Percentiles rank a stretch among this genome's conserved stretches.
Conservation (phyloP, 2,888 invertebrate species). For the Ornithoptera alexandrae region DNA sequence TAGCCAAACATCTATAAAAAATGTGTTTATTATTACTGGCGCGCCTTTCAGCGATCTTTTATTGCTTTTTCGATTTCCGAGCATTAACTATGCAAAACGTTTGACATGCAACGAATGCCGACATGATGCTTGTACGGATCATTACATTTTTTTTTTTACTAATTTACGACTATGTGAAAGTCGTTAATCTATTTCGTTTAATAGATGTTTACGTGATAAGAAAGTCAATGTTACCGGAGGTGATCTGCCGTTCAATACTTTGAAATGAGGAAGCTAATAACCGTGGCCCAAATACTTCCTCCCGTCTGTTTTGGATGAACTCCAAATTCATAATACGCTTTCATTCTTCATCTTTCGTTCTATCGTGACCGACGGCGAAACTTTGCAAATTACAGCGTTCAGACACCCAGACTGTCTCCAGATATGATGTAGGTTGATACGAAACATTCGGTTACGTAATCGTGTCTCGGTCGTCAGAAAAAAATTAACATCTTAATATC, state of each 20-base stretch:
- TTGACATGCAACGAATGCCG: neutral
- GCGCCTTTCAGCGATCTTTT: conserved; percentile 10
- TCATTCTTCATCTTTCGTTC: conserved; percentile 46
- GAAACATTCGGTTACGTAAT: conserved; percentile 45
- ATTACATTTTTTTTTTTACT: conserved; percentile 30
- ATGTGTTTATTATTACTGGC: conserved; percentile 21
- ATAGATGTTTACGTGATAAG: conserved; percentile 64
- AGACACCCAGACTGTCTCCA: neutral
- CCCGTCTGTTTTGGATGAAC: conserved; percentile 62
- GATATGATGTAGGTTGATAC: conserved; percentile 9
- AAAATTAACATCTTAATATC: conserved; percentile 36
- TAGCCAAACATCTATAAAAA: conserved; percentile 19
- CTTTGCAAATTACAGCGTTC: conserved; percentile 4
- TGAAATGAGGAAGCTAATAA: conserved; percentile 64
- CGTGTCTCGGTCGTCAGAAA: conserved; percentile 28
- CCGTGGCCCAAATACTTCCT: conserved; percentile 75
- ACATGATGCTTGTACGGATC: conserved; percentile 11
- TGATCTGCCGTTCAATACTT: conserved; percentile 61
- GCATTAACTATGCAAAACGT: conserved; percentile 1
- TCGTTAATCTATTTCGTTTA: conserved; percentile 56
- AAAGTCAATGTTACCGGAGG: conserved; percentile 78
- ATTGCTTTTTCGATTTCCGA: neutral
- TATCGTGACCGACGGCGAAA: conserved; percentile 15
- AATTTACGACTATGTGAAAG: conserved; percentile 45
- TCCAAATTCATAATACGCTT: conserved; percentile 68